Base-by-base conservation (phyloP, 2,113 vertebrate genomes). In the Recurvirostra avosetta region DNA sequence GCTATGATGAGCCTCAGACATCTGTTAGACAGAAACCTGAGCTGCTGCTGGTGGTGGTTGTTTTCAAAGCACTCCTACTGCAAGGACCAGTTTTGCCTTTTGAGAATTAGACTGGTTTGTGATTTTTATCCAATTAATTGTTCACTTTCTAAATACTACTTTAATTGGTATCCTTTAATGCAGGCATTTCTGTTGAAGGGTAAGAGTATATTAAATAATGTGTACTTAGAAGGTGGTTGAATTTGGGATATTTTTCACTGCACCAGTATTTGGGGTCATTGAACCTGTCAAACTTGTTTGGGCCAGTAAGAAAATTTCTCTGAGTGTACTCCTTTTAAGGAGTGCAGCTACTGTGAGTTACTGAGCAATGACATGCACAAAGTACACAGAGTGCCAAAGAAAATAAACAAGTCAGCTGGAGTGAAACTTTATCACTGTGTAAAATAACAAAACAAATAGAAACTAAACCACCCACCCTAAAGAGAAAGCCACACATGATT, bases 201-300 rank as follows among this genome's bases (percentile, higher is more conserved):
- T 40, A 65, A 66, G n/a, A 47, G 5, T 61, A 36, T 56, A 29
- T 49, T 67, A 50, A 80, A 36, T 21, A 40, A 30, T 7, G 4
- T 29, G 36, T 6, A 19, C 23, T 71, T 75, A 59, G 66, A 94
- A 92, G 56, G 67, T 94, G 43, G 52, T 23, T 75, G 71, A 87
- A 84, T 49, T 82, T 61, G 77, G 34, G 29, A 22, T 56, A 66
- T 58, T 97, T 79, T 93, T 86, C 88, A 68, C n/a, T 70, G 47
- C 50, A 30, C 27, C 13, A 68, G 34, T 47, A 49, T 20, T 49
- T 73, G 36, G 70, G 87, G 87, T 96, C 94, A 92, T 66, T 92
- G 90, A 95, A 97, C 82, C 76, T 87, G 78, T 92, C 84, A 83
- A 25, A 94, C 50, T 68, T 82, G 94, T 95, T 96, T 76, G 81